Evolutionary conservation across 2,797 vertebrate species (phyloP), one percentile per base, ranked within the genome.

Genomic region (Peromyscus aztecus): DNA sequence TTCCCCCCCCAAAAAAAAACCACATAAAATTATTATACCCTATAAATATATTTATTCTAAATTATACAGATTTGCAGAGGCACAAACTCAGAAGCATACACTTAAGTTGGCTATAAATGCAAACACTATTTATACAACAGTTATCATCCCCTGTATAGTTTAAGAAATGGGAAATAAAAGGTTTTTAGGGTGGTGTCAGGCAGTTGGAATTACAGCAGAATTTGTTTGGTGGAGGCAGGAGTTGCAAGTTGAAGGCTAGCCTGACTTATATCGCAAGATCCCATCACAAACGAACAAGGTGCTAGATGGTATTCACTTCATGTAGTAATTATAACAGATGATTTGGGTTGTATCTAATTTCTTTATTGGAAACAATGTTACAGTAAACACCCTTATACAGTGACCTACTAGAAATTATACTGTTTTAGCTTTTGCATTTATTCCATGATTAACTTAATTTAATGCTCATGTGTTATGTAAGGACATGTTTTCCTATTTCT

Each of bases 51-150:
- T 10, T 37, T 71, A 61, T 12, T 63, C 24, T 43, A 43, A 43
- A 61, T 29, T 37, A 63, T 13, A 67, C 9, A 77, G 73, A 31
- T 5, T 43, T 40, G n/a, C 2, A 80, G 11, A 94, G 16, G 61
- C 19, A 78, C 17, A 86, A 0, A 71, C 12, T 76, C 29, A 63
- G 69, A 84, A 55, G 46, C 63, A 88, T 75, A n/a, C 0, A 88
- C 24, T 75, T 83, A 65, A 90, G 86, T 92, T 95, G 27, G 1
- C 31, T 93, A 6, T 76, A 71, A 73, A 59, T 81, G n/a, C 16
- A 75, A 85, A 80, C 88, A 71, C 77, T 91, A 84, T 55, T 76
- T 95, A 69, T n/a, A 95, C 63, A 92, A 52, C 90, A 90, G 37
- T 90, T 88, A 71, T 80, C 40, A 31, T 81, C 9, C 37, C 67